Evolutionary conservation across 2,797 vertebrate species (phyloP).

Genomic region (Aulostomus chinensis): DNA sequence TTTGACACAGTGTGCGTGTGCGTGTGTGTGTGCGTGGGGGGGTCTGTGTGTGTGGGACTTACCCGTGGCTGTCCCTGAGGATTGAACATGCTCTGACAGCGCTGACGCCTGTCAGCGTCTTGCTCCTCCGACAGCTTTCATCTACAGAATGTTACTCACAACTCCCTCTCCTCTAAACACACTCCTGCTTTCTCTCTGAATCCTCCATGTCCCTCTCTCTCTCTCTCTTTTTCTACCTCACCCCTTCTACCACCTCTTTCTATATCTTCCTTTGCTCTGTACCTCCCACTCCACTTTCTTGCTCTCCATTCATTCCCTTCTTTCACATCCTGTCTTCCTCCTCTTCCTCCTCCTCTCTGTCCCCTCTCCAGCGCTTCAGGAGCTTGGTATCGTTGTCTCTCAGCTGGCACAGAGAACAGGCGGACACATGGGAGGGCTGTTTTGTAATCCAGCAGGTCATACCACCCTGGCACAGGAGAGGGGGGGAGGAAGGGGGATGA

Average conservation of each 20-base stretch:
- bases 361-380: slow-evolving; percentile 52
- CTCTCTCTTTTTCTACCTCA: not conserved
- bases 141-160: slow-evolving; percentile 52
- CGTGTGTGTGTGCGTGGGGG: slow-evolving; percentile 3
- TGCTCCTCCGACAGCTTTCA: slow-evolving; percentile 58
- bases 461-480: slow-evolving; percentile 73
- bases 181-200: not conserved
- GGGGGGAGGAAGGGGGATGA: slow-evolving; percentile 41
- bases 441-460: slow-evolving; percentile 85
- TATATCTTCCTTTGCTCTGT: not conserved
- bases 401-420: slow-evolving; percentile 81
- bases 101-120: slow-evolving; percentile 49
- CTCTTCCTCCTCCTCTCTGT: slow-evolving; percentile 20
- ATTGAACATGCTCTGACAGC: slow-evolving; percentile 61
- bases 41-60: slow-evolving; percentile 63
- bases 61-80: slow-evolving; percentile 70
- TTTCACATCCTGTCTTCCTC: not conserved
- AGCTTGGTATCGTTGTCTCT: slow-evolving; percentile 74
- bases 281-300: slow-evolving; percentile 5
- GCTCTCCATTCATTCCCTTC: not conserved
- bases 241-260: slow-evolving; percentile 1
- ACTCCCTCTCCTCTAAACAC: slow-evolving; percentile 20
- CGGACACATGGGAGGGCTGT: slow-evolving; percentile 84
- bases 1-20: slow-evolving; percentile 6
- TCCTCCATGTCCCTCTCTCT: not conserved